Evolutionary conservation across 2,113 vertebrate genomes (phyloP).

Genomic region (Clarias gariepinus): DNA sequence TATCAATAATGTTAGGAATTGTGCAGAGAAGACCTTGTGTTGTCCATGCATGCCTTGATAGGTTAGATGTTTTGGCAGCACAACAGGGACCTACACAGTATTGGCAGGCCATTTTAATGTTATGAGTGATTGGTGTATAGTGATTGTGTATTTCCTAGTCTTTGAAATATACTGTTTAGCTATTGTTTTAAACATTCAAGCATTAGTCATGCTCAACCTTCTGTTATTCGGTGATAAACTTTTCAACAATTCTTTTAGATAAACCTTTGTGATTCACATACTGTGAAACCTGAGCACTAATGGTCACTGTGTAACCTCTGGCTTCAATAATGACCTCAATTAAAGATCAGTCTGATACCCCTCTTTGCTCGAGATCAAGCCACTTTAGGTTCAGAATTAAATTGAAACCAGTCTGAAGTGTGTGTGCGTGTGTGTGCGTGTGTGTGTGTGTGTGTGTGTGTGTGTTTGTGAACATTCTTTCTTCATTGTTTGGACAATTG

Average conservation of each 20-base stretch:
- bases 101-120: no score
- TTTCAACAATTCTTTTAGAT: neutral
- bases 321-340: slow-evolving; percentile 28
- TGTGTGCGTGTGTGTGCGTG: slow-evolving; percentile 13
- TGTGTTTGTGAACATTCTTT: neutral
- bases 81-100: no score
- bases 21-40: no score
- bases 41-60: no score
- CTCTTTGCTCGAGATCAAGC: slow-evolving; percentile 3
- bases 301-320: neutral
- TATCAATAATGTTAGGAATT: no score
- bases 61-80: no score
- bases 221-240: neutral
- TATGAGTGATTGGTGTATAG: no score
- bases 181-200: neutral
- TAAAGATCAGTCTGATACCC: slow-evolving; percentile 20
- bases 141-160: neutral
- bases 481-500: slow-evolving; percentile 17
- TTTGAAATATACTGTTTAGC: neutral
- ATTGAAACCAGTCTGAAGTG: neutral
- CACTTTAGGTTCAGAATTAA: neutral
- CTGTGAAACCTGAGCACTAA: slow-evolving; percentile 24
- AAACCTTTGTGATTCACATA: slow-evolving; percentile 1
- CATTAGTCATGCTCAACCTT: neutral
- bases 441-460: neutral